A percentile compares a stretch with the other conserved stretches of the same genome.
phyloP scores from a whole-genome alignment of 2,113 vertebrate species.

The mouse (Mus musculus) region DNA sequence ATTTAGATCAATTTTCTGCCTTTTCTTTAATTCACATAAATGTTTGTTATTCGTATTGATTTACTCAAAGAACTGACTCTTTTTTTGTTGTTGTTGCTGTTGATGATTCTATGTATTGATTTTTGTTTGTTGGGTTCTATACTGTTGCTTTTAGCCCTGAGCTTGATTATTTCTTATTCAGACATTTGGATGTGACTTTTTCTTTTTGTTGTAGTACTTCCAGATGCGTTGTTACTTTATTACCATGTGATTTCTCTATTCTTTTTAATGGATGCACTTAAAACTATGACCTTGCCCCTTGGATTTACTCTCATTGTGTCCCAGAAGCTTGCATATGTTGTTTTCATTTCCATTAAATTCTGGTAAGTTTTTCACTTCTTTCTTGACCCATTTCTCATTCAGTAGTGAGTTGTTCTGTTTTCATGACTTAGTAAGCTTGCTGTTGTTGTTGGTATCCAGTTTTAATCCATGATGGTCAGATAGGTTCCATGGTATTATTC shows the following conservation, averaged over 20 bases:
- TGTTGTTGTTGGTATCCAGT: not conserved
- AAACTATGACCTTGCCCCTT: not conserved
- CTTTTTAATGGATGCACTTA: not conserved
- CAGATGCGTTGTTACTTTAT: not conserved
- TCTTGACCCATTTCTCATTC: not conserved
- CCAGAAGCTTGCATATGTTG: not conserved
- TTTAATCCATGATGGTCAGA: not conserved
- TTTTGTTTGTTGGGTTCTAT: not conserved
- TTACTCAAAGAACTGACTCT: not conserved
- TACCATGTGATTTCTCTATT: not conserved
- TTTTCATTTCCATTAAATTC: not conserved
- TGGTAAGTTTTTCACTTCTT: not conserved
- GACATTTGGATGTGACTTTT: not conserved
- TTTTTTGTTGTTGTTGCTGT: not conserved
- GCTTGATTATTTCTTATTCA: not conserved
- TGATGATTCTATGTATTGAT: not conserved
- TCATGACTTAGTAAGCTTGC: not conserved
- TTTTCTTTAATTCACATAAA: not conserved
- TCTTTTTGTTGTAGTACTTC: not conserved
- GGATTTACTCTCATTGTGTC: not conserved
- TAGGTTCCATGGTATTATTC: not conserved
- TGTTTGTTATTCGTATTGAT: not conserved
- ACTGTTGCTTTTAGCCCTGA: not conserved
- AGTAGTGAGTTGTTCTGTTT: not conserved
- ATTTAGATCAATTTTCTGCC: not conserved